Percentiles rank a stretch among this genome's conserved stretches.
These are phyloP conservation scores for Drosophila fungiperda DNA, from an alignment of 2,888 invertebrate species.

Conservation along the genomic window DNA sequence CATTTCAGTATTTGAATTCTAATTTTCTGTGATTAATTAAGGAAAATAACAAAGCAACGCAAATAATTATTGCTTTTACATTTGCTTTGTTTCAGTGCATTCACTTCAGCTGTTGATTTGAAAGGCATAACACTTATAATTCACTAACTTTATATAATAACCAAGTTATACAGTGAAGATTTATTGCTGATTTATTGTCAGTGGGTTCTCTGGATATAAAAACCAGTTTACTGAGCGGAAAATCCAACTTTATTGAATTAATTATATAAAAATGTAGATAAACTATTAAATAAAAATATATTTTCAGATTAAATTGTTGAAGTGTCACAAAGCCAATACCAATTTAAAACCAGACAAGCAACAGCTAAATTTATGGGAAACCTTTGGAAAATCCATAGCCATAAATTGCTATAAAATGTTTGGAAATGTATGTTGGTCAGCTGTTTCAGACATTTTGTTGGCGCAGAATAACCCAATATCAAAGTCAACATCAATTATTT, in stretches of 20 bases:
- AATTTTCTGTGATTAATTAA: not conserved
- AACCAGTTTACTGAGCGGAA: not conserved
- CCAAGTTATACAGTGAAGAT: not conserved
- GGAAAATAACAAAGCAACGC: not conserved
- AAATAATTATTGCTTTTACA: not conserved
- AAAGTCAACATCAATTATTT: conserved; percentile 29
- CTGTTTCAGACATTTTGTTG: conserved; percentile 40
- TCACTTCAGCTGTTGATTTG: not conserved
- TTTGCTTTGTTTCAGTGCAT: not conserved
- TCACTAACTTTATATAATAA: not conserved
- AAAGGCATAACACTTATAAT: not conserved
- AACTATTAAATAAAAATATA: not conserved
- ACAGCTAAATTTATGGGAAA: not conserved
- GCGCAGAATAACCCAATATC: conserved; percentile 24
- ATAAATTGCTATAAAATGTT: conserved; percentile 16
- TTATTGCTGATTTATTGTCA: not conserved
- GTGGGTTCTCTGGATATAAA: not conserved
- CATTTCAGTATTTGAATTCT: not conserved
- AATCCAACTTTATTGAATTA: not conserved
- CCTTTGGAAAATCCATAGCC: not conserved
- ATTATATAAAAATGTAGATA: not conserved
- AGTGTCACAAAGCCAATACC: too few species aligned
- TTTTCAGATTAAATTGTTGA: not conserved
- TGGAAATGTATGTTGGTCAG: conserved; percentile 1
- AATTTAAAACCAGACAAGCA: not conserved